Conservation (phyloP, 1,140 invertebrate genomes). For the Harpegnathos saltator region DNA sequence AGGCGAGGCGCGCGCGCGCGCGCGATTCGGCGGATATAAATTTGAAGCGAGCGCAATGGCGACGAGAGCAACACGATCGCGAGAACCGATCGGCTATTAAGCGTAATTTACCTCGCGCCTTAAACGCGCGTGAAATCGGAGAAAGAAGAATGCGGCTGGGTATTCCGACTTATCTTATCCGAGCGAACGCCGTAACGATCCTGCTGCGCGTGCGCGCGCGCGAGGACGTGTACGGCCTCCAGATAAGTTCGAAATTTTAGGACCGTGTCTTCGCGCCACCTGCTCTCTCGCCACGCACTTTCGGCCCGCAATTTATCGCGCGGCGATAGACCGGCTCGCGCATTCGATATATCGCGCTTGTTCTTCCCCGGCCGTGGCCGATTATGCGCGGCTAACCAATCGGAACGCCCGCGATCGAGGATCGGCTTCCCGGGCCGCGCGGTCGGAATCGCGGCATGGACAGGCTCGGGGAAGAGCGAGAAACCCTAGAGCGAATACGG, state of each 20-base stretch:
- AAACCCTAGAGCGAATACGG: constrained; percentile 69
- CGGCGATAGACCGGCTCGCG: background rate
- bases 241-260: constrained; percentile 77
- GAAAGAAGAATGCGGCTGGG: constrained; percentile 59
- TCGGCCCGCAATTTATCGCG: constrained; percentile 33
- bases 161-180: constrained; percentile 78
- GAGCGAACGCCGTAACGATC: constrained; percentile 71
- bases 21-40: constrained; percentile 4
- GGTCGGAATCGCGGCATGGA: background rate
- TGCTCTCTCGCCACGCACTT: constrained; percentile 10
- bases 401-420: constrained; percentile 24
- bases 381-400: constrained; percentile 24
- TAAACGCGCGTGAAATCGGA: constrained; percentile 35
- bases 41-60: constrained; percentile 9
- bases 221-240: constrained; percentile 41
- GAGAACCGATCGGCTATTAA: constrained; percentile 42
- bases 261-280: constrained; percentile 40
- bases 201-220: constrained; percentile 64
- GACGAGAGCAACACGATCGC: constrained; percentile 17
- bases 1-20: background rate
- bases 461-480: background rate
- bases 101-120: constrained; percentile 55
- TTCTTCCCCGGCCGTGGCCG: background rate
- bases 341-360: constrained; percentile 19
- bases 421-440: background rate